A percentile compares a stretch with the other conserved stretches of the same genome.
Conservation (phyloP, 92 coral and sea anemone genomes). For the Phenganax subtilis region DNA sequence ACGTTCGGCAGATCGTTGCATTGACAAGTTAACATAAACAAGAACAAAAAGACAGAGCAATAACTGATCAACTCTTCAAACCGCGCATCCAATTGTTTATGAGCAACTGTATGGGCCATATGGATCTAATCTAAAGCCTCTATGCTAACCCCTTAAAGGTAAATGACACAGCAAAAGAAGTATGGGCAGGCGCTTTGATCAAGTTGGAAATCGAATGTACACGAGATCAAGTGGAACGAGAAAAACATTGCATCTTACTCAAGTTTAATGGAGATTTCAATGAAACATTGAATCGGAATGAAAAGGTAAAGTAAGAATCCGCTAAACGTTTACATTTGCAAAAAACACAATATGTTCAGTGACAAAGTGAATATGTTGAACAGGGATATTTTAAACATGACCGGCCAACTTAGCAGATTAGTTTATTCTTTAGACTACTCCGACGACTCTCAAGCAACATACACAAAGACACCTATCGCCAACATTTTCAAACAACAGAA, state of each 20-base stretch:
- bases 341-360: no score
- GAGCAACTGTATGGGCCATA: not conserved
- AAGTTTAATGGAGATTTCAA: slow-evolving; percentile 17
- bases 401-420: no score
- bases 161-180: not conserved
- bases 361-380: no score
- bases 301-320: not conserved
- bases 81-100: not conserved
- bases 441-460: no score
- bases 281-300: not conserved
- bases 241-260: slow-evolving; percentile 12
- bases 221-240: not conserved
- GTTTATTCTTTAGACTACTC: no score
- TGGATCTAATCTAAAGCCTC: not conserved
- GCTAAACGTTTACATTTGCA: not conserved
- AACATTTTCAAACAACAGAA: no score
- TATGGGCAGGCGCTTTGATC: slow-evolving; percentile 28
- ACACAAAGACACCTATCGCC: no score
- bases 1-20: no score
- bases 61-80: not conserved
- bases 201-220: slow-evolving; percentile 4
- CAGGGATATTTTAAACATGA: no score
- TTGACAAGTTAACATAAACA: no score
- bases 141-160: not conserved
- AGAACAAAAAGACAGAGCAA: no score